Evolutionary conservation across 30 jellyfish, hydroid and myxozoan genomes (phyloP), one percentile per base, ranked within the genome.

Genomic region (Hydractinia echinata): DNA sequence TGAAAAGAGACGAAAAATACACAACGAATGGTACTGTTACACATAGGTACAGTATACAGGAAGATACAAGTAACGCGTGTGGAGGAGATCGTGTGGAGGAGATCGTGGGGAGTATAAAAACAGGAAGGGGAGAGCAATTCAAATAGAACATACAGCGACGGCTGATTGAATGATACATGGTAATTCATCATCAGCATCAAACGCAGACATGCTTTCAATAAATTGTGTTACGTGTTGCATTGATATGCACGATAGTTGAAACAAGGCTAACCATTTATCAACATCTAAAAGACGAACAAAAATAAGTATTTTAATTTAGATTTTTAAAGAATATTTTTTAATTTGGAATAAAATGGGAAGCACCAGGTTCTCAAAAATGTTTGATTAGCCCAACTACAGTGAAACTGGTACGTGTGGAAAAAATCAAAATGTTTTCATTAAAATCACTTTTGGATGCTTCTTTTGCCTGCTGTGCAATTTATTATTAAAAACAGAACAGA

Each of bases 201-300:
- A 44, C 20, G 13, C 51, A 10, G 83, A 67, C 62, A 74, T 74
- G 7, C 39, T 13, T 10, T 74, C 67, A 18, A 74, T 30, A 55
- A 74, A 13, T 0, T 5, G 7, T 5, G 61, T 58, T 49, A 54
- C 58, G 15, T 10, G 51, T 10, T 74, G 51, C 66, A 49, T 20
- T 48, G 70, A 74, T 5, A 53, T 58, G 51, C 15, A 20, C 51
- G n/a, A 52, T 1, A 74, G 51, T 51, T 74, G 70, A 11, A 74
- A 13, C 20, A 74, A 55, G 15, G 70, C 83, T 58, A 49, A 19
- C 83, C 83, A 74, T 67, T 74, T 74, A 9, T 58, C 83, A 5
- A 44, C 61, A 49, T 30, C 83, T 74, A 48, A 52, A 49, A 74
- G 20, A 4, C 51, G 13, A 74, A 74, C 30, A 72, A 0, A 72